These are phyloP conservation scores for Climacteris rufus DNA, from an alignment of 2,113 vertebrate genomes.

Conservation along the genomic window DNA sequence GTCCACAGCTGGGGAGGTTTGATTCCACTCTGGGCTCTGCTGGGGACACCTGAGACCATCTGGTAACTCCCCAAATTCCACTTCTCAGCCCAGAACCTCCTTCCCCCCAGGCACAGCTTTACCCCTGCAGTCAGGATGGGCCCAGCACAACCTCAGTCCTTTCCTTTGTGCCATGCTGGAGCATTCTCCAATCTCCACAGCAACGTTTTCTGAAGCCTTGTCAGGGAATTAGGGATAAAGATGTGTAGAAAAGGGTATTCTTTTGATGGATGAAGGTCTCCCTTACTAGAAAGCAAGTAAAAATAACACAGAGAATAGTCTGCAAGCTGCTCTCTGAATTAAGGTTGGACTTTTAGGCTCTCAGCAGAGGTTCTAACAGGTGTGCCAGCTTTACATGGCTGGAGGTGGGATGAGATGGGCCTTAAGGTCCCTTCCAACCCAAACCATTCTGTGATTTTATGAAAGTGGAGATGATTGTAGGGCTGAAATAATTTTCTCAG, in stretches of 20 bases:
- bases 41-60: not conserved
- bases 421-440: not conserved
- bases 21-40: not conserved
- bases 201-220: not conserved
- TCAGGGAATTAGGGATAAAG: not conserved
- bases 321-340: not conserved
- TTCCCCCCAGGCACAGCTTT: not conserved
- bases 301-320: not conserved
- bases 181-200: slow-evolving; percentile 1
- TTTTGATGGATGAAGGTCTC: not conserved
- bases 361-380: not conserved
- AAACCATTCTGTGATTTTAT: not conserved
- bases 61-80: not conserved
- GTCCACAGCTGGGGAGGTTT: not conserved
- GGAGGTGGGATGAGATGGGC: not conserved
- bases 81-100: not conserved
- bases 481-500: not conserved
- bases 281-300: not conserved
- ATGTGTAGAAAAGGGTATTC: not conserved
- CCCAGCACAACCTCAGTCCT: not conserved
- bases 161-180: not conserved
- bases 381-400: not conserved
- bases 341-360: not conserved
- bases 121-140: not conserved
- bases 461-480: not conserved